These are phyloP conservation scores for Paraescarpia echinospica DNA, from an alignment of 1,140 invertebrate genomes.

Conservation along the genomic window DNA sequence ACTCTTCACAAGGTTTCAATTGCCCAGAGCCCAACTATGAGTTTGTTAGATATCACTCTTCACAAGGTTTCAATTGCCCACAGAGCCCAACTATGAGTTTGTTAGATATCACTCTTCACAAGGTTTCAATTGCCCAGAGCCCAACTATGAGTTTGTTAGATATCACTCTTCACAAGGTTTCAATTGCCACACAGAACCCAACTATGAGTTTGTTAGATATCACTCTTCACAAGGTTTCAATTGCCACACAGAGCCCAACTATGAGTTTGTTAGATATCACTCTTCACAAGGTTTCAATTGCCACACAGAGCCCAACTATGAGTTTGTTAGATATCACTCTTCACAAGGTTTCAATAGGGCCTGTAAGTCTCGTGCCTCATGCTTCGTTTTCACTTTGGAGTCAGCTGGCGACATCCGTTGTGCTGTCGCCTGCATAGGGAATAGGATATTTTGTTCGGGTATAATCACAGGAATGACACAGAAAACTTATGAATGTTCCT, in stretches of 20 bases:
- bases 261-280: neutral
- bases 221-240: neutral
- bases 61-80: neutral
- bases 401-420: no score
- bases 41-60: neutral
- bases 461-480: no score
- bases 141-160: neutral
- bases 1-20: neutral
- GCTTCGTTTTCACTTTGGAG: no score
- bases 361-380: no score
- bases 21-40: neutral
- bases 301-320: constrained; percentile 88
- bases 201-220: constrained; percentile 97
- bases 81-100: constrained; percentile 97
- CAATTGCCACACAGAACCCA: constrained; percentile 73
- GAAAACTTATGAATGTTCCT: no score
- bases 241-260: neutral
- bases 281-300: neutral
- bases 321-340: constrained; percentile 85
- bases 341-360: neutral
- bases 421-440: no score
- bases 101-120: constrained; percentile 67
- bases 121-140: neutral
- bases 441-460: no score
- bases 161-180: neutral